Evolutionary conservation across 2,797 vertebrate genomes (phyloP).

Genomic region (Enteromius unitaeniatus): DNA sequence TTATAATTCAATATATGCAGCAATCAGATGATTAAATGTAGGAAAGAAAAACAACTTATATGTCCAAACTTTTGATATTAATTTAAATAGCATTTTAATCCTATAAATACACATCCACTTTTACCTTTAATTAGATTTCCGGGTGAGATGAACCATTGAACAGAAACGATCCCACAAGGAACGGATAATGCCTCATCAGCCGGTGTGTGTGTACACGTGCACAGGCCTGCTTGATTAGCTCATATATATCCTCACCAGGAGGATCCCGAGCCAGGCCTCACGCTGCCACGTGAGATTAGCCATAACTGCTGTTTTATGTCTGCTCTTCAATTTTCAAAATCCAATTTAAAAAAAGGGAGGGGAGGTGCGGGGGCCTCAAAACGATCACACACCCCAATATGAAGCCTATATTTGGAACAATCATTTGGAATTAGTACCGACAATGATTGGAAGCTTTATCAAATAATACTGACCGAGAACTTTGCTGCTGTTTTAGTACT

Average conservation of each 20-base stretch:
- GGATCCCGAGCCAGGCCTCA: constrained; percentile 35
- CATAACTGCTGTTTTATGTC: constrained; percentile 45
- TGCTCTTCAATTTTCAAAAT: constrained; percentile 57
- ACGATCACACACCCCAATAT: constrained; percentile 5
- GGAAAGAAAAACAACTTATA: not conserved
- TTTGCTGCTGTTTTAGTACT: constrained; percentile 33
- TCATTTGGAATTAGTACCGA: constrained; percentile 48
- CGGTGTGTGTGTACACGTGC: constrained; percentile 23
- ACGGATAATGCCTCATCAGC: constrained; percentile 37
- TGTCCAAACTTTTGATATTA: not conserved
- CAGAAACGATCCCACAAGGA: constrained; percentile 22
- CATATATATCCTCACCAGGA: constrained; percentile 45
- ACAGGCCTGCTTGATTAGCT: constrained; percentile 46
- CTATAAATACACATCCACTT: constrained; percentile 30
- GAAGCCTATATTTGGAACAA: constrained; percentile 36
- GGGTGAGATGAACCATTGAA: not conserved
- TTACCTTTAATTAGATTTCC: constrained; percentile 38
- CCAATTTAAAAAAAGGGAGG: constrained; percentile 41
- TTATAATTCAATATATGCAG: not conserved
- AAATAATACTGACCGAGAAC: constrained; percentile 37
- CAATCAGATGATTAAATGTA: not conserved
- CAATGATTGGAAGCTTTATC: constrained; percentile 39
- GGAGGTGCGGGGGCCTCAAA: not conserved
- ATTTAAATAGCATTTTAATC: not conserved
- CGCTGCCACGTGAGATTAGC: constrained; percentile 35